A percentile compares a stretch with the other conserved stretches of the same genome.
phyloP scores from a whole-genome alignment of 2,113 vertebrate genomes.

The Anser cygnoides region DNA sequence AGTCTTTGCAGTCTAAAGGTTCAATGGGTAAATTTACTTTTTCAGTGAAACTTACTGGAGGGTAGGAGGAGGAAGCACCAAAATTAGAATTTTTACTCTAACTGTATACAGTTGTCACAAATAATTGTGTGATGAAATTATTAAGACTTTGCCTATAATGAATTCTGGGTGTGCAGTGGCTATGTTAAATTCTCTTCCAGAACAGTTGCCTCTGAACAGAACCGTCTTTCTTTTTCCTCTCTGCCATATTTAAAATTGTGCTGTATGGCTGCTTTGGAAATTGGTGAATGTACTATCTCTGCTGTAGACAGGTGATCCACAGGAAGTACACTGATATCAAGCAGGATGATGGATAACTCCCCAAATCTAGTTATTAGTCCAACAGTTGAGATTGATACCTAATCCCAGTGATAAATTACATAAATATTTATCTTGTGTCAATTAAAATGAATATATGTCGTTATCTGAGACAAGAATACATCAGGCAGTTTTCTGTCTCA shows the following conservation, averaged over 20 bases:
- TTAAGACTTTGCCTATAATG: not conserved
- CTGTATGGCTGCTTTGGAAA: not conserved
- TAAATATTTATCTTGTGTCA: not conserved
- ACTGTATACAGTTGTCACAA: not conserved
- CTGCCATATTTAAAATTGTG: not conserved
- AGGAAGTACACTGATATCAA: not conserved
- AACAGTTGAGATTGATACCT: not conserved
- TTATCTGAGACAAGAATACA: not conserved
- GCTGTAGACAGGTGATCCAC: not conserved
- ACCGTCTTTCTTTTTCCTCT: not conserved
- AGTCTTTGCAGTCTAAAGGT: not conserved
- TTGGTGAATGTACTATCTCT: not conserved
- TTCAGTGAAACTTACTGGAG: not conserved
- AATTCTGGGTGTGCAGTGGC: fast-evolving
- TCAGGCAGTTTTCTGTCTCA: not conserved
- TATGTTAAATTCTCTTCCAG: not conserved
- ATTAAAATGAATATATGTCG: not conserved
- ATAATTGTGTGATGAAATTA: not conserved
- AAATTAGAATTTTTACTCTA: not conserved
- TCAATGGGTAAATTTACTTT: not conserved
- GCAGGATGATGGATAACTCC: not conserved
- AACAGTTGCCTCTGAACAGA: not conserved
- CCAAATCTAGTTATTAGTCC: not conserved
- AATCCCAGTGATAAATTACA: not conserved
- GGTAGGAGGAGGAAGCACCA: not conserved